phyloP scores from a whole-genome alignment of 37 sponge, comb jelly and placozoan genomes.

The Aphrocallistes beatrix region DNA sequence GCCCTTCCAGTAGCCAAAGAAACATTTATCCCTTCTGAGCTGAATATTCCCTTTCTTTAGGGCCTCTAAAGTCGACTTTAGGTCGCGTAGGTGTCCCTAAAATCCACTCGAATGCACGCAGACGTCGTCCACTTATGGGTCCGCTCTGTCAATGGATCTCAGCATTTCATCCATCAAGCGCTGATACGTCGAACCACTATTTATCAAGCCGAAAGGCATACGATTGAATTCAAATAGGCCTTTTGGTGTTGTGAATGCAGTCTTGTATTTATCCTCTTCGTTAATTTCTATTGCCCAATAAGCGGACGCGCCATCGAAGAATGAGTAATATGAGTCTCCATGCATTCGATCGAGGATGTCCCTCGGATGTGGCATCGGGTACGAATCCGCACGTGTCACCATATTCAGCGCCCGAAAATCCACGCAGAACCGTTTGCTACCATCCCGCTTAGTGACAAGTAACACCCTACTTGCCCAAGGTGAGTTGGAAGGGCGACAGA shows the following conservation, averaged over 20 bases:
- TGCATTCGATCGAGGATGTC: background rate
- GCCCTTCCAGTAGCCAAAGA: background rate
- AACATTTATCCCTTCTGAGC: slow-evolving; percentile 1
- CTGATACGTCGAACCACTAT: background rate
- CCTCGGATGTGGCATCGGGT: background rate
- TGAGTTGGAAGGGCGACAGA: background rate
- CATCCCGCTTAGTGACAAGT: background rate
- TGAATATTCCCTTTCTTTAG: background rate
- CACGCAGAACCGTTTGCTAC: background rate
- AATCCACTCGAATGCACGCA: background rate
- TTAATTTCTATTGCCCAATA: background rate
- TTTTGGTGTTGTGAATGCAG: background rate
- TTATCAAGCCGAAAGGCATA: background rate
- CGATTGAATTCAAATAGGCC: slow-evolving; percentile 4
- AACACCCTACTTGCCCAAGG: background rate
- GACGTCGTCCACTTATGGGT: background rate
- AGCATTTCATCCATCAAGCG: background rate
- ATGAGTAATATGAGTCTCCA: background rate
- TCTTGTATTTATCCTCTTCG: background rate
- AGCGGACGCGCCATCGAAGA: background rate
- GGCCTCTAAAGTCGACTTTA: background rate
- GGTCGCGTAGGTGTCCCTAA: background rate
- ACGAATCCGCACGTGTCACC: background rate
- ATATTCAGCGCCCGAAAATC: background rate
- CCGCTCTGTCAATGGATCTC: background rate